Evolutionary conservation across 1,140 invertebrate species (phyloP), one percentile per base, ranked within the genome.

Genomic region (Drosophila nikananu): DNA sequence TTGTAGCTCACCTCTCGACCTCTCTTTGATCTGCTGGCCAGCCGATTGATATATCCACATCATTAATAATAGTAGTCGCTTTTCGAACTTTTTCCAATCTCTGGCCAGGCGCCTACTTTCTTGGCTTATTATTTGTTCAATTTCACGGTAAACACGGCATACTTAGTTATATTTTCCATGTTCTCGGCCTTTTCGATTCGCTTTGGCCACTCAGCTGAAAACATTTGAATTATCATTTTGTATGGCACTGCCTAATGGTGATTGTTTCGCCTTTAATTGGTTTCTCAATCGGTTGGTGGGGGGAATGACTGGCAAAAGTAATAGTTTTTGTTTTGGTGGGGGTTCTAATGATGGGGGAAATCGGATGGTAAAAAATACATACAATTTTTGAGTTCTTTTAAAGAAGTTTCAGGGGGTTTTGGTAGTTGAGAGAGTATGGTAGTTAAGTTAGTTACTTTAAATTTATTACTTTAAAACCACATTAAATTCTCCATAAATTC

Each of bases 111-210:
- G 84, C 84, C 84, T 81, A 84, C 86, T 89, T 89, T 89, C 86
- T 81, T 84, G 81, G 57, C 71, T 71, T 67, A 82, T 80, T 90
- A 90, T 89, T 90, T 90, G 86, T 86, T 79, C 76, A 89, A 89
- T 89, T 89, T 89, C 86, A 89, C 86, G 86, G 86, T 87, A 72
- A 68, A 37, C 54, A 15, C 30, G 13, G 30, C 49, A 72, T 72
- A 65, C 68, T 77, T 83, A 49, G 62, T 65, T 39, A 57, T 71
- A 71, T 25, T 42, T 67, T 49, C 67, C 44, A 37, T 76, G 84
- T 87, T 80, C 78, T 67, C 59, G 12, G 51, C 46, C 10, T n/a
- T n/a, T n/a, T 13, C 64, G 80, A 89, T 87, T 84, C 68, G 77
- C 61, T 74, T 62, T 77, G 75, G 78, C 80, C 52, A 81, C 73